Evolutionary conservation across 1,140 invertebrate genomes (phyloP).

Genomic region (Melanaphis sacchari): DNA sequence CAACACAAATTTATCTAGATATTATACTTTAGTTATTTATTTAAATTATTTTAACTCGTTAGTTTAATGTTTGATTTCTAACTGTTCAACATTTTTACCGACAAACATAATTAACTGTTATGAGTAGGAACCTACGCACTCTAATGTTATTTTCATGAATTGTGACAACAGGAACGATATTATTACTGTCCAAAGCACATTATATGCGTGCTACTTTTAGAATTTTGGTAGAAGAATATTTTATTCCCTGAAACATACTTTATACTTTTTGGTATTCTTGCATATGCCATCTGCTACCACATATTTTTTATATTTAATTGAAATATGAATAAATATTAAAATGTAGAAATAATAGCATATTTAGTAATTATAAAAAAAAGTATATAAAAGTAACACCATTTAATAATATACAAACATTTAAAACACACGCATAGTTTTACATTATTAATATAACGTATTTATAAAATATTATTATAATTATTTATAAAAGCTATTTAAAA

Average conservation of each 20-base stretch:
- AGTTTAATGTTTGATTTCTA: not conserved
- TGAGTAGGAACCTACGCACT: not conserved
- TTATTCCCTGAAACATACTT: not conserved
- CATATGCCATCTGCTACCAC: no score
- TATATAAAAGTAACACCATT: no score
- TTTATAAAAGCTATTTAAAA: no score
- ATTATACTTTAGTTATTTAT: not conserved
- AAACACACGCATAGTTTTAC: no score
- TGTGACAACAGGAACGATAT: not conserved
- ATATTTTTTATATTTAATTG: no score
- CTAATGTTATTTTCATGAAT: not conserved
- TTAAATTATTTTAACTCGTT: not conserved
- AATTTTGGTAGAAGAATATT: not conserved
- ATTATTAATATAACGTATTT: no score
- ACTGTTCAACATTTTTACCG: not conserved
- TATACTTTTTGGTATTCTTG: not conserved
- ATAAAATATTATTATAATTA: no score
- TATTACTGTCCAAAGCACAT: not conserved
- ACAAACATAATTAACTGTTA: not conserved
- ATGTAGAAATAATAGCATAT: no score
- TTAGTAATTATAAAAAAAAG: no score
- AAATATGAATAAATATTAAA: no score
- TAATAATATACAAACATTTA: no score
- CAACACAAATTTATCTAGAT: no score
- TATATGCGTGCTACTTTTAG: not conserved